Base-by-base conservation (phyloP, 2,888 invertebrate species). In the Cordylochernes scorpioides region DNA sequence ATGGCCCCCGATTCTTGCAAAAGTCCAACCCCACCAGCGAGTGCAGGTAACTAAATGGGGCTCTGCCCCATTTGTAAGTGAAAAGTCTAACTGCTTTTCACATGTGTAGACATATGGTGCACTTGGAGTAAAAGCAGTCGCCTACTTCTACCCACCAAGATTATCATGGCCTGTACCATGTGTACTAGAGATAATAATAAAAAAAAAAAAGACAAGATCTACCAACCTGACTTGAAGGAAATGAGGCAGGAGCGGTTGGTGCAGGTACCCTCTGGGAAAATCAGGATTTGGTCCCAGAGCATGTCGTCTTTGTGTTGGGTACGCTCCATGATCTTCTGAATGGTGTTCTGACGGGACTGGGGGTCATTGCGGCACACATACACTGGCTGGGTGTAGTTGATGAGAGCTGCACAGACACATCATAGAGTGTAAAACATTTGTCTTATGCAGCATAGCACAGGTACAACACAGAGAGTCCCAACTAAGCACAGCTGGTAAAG, bases 251-350 rank as follows among this genome's bases (percentile, higher is more conserved):
- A 71, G 15, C 86, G 65, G 57, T 91, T 91, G 17, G 88, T 84
- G 53, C 86, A 88, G 0, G 91, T 91, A 17, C 40, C 91, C 53
- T 91, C 88, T 0, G 88, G 82, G 54, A 88, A 91, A 46, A 91
- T 82, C 35, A 84, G 63, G 29, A 88, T 68, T 63, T 80, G 80
- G 0, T 84, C 82, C 84, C 86, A 88, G n/a, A n/a, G n/a, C n/a
- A n/a, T n/a, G 45, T 74, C 66, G 39, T 72, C 66, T 3, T 68
- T 65, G 1, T 78, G 77, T 5, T 69, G 71, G 1, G 78, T 75
- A 35, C 86, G 61, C 32, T 67, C 64, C 22, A 74, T 71, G 39
- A 88, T 86, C 52, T 80, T 74, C 49, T 71, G 69, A 46, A 84
- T 74, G 4, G 86, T 78, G 45, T 73, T 77, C 48, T 75, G 74